Percentiles rank a stretch among this genome's conserved stretches.
phyloP scores from a whole-genome alignment of 2,113 vertebrate species.

The Sapajus apella region DNA sequence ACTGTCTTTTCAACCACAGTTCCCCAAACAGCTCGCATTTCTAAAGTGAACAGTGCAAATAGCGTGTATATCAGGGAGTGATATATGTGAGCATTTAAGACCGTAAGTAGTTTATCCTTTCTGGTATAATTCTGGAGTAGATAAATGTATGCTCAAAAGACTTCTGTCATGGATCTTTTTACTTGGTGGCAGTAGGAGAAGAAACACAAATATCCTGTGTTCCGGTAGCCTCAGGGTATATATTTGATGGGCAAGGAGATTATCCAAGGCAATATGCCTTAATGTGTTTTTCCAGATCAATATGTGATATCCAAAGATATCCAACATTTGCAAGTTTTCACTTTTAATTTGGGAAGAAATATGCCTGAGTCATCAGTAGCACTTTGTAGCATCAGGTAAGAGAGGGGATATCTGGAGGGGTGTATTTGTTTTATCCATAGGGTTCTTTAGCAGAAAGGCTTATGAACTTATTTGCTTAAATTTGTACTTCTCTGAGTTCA shows the following conservation, averaged over 20 bases:
- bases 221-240: not conserved
- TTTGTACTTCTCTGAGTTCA: not conserved
- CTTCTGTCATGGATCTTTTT: not conserved
- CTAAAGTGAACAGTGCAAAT: not conserved
- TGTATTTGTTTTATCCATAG: not conserved
- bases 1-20: not conserved
- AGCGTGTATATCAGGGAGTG: not conserved
- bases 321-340: not conserved
- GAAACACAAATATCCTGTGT: not conserved
- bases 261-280: not conserved
- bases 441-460: not conserved
- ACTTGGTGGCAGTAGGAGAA: not conserved
- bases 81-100: not conserved
- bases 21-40: constrained; percentile 20
- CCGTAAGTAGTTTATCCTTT: not conserved
- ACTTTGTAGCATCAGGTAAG: not conserved
- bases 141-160: not conserved
- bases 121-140: not conserved
- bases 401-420: not conserved
- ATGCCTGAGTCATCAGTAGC: not conserved
- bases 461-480: not conserved
- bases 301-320: not conserved
- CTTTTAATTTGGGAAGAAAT: not conserved
- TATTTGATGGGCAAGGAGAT: not conserved
- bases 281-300: not conserved